Conservation (phyloP, 2,113 vertebrate species). For the Balaeniceps rex region DNA sequence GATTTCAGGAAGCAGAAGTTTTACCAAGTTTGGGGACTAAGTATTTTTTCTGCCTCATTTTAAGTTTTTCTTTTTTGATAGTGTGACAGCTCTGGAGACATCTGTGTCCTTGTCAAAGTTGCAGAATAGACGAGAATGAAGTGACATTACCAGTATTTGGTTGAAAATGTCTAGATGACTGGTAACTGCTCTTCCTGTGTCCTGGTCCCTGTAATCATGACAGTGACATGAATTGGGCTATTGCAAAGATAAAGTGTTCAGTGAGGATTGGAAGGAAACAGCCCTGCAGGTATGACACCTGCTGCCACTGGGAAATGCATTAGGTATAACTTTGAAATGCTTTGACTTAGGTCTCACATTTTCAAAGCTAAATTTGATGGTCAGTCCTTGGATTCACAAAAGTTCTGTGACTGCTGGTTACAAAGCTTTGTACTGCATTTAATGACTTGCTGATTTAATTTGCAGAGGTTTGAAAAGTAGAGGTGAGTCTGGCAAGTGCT, state of each 20-base stretch:
- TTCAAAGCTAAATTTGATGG: not conserved
- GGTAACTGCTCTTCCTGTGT: slow-evolving; percentile 62
- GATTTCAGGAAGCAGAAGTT: not conserved
- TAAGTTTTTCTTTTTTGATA: slow-evolving; percentile 11
- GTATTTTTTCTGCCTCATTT: not conserved
- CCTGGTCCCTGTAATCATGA: slow-evolving; percentile 41
- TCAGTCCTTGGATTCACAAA: not conserved
- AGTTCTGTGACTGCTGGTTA: not conserved
- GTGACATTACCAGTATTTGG: slow-evolving; percentile 71
- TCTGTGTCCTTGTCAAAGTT: slow-evolving; percentile 72
- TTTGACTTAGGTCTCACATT: not conserved
- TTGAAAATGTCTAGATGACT: slow-evolving; percentile 71
- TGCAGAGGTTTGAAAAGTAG: not conserved
- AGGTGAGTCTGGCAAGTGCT: not conserved
- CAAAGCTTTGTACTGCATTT: not conserved
- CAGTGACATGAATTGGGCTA: slow-evolving; percentile 68
- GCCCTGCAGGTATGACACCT: slow-evolving; percentile 74
- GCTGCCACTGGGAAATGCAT: slow-evolving; percentile 82
- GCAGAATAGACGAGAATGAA: slow-evolving; percentile 55
- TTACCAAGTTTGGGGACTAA: not conserved
- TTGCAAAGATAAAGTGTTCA: slow-evolving; percentile 72
- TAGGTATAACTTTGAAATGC: slow-evolving; percentile 43
- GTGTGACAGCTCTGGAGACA: slow-evolving; percentile 42
- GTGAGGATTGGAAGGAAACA: slow-evolving; percentile 58
- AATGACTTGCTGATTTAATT: not conserved